Base-by-base conservation (phyloP, 2,797 vertebrate genomes). In the Momotus momota region DNA sequence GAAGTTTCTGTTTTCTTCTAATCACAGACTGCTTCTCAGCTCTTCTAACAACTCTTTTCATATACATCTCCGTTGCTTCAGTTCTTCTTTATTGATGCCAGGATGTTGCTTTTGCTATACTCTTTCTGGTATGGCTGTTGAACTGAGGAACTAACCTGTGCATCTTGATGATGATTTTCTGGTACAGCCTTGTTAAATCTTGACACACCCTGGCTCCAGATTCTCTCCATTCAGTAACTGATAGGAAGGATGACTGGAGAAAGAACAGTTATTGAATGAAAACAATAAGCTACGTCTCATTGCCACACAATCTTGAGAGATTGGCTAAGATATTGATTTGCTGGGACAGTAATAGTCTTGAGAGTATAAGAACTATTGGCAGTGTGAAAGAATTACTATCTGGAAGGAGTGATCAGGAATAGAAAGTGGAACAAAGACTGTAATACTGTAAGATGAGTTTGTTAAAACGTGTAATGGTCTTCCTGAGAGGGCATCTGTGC, bases 251-350 rank as follows among this genome's bases (percentile, higher is more conserved):
- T 55, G 70, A 60, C 31, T 49, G 1, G 3, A 74, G n/a, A 26
- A 92, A 83, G 38, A 78, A 45, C 7, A 65, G 17, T 38, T 69
- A 71, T 45, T 81, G 49, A 86, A 75, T 25, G 38, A 75, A 69
- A 90, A 80, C 48, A 55, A 72, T 83, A 84, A 60, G 19, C 48
- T 72, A 55, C 35, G 77, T 89, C 57, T 82, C 40, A 21, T 45
- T 89, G 55, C 38, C 49, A 55, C 51, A 25, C 7, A 65, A 31
- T 61, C 65, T 46, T 81, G 73, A 88, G 60, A 92, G 82, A 89
- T 7, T 86, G 62, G n/a, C 26, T 54, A 25, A 73, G 84, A 12
- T 43, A 73, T 43, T 87, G 91, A 92, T 96, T 87, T 92, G 79
- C 35, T 49, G 55, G 84, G 40, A 51, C 51, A 82, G 78, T 41